Percentiles rank a stretch among this genome's conserved stretches.
phyloP scores from a whole-genome alignment of 2,113 vertebrate species.

The Noturus placidus region DNA sequence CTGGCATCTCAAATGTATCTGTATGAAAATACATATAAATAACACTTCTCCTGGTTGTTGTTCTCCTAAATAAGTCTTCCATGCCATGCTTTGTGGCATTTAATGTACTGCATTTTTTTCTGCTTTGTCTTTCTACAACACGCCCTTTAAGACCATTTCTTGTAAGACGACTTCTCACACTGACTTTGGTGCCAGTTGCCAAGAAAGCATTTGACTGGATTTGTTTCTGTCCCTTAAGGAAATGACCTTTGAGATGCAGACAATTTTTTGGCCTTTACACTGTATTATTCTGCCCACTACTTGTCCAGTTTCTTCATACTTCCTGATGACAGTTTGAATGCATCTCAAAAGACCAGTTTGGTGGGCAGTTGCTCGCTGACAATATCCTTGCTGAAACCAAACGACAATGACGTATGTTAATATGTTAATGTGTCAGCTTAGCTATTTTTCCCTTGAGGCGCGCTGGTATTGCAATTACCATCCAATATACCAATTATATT shows the following conservation, averaged over 20 bases:
- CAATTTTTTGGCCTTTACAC: not conserved
- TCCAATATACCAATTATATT: not conserved
- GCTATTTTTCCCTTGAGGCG: not conserved
- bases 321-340: conserved; percentile 1
- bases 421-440: not conserved
- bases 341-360: not conserved
- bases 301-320: not conserved
- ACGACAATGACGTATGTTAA: not conserved
- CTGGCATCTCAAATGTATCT: not conserved
- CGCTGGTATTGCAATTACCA: not conserved
- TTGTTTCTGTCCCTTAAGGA: conserved; percentile 17
- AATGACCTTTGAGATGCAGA: conserved; percentile 16
- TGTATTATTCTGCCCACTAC: not conserved
- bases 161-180: not conserved
- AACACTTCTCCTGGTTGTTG: not conserved
- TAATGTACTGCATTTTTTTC: not conserved
- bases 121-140: not conserved
- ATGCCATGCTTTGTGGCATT: not conserved
- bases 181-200: conserved; percentile 14
- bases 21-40: not conserved
- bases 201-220: conserved; percentile 16
- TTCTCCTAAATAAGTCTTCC: no score
- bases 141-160: not conserved
- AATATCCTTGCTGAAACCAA: not conserved
- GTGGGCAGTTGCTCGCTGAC: not conserved